Conservation (phyloP, 2,797 vertebrate genomes). For the Pyrocephalus nanus region DNA sequence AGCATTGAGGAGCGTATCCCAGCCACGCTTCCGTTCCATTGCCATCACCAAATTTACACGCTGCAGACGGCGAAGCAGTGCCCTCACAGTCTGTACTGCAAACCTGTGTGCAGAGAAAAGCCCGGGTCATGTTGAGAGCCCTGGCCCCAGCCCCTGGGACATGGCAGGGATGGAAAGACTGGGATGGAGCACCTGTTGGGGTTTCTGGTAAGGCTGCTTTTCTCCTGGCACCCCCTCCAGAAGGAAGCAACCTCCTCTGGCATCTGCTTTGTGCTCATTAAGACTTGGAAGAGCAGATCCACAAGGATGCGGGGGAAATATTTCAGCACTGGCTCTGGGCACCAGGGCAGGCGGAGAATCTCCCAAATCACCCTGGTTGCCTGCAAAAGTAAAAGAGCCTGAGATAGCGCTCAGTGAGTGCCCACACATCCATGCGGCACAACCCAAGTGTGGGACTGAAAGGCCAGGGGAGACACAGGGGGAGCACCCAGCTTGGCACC, state of each 20-base stretch:
- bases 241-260: background rate
- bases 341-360: background rate
- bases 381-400: rapidly evolving
- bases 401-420: background rate
- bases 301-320: background rate
- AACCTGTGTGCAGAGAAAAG: background rate
- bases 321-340: background rate
- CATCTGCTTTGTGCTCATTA: background rate
- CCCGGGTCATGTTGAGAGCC: background rate
- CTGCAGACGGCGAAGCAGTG: background rate
- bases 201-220: background rate
- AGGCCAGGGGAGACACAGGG: rapidly evolving
- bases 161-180: too few species aligned
- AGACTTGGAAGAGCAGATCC: background rate
- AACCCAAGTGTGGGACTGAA: rapidly evolving
- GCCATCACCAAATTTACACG: background rate
- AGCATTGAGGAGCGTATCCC: background rate
- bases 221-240: background rate
- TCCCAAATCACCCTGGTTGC: background rate
- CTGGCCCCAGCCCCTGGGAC: background rate
- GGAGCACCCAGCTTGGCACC: rapidly evolving
- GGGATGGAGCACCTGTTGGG: background rate
- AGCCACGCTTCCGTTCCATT: background rate
- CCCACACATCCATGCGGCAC: rapidly evolving
- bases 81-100: background rate